These are phyloP conservation scores for Nemopilema nomurai DNA, from an alignment of 30 jellyfish, hydroid and myxozoan species.

Conservation along the genomic window DNA sequence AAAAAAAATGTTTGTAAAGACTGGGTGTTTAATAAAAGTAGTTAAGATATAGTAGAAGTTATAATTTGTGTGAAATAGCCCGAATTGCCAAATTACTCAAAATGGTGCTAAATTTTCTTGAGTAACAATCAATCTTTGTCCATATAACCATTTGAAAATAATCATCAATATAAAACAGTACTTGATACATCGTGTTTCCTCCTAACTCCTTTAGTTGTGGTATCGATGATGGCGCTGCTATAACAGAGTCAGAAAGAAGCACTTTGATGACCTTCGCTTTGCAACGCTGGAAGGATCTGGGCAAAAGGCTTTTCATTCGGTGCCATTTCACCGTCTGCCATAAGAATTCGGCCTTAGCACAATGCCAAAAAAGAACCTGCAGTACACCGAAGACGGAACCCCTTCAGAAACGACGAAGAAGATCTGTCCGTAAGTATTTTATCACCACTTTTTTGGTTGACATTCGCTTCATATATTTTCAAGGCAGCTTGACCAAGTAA, in stretches of 20 bases:
- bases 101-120: too few species aligned
- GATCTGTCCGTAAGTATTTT: constrained; percentile 34
- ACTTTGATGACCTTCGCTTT: constrained; percentile 30
- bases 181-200: too few species aligned
- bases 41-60: too few species aligned
- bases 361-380: constrained; percentile 29
- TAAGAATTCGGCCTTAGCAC: constrained; percentile 21
- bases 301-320: constrained; percentile 13
- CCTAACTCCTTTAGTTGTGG: constrained; percentile 20
- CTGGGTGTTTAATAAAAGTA: too few species aligned
- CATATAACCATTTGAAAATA: too few species aligned
- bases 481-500: too few species aligned
- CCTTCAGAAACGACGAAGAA: background rate
- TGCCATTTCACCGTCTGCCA: constrained; percentile 67
- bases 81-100: too few species aligned
- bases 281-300: constrained; percentile 25
- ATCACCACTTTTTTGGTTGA: background rate
- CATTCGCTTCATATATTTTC: background rate
- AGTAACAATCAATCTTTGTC: too few species aligned
- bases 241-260: constrained; percentile 1
- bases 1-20: too few species aligned
- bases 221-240: constrained; percentile 2
- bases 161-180: too few species aligned
- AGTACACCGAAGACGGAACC: background rate
- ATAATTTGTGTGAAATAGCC: too few species aligned